phyloP scores from a whole-genome alignment of 2,888 invertebrate genomes.

The Cerastis leucographa region DNA sequence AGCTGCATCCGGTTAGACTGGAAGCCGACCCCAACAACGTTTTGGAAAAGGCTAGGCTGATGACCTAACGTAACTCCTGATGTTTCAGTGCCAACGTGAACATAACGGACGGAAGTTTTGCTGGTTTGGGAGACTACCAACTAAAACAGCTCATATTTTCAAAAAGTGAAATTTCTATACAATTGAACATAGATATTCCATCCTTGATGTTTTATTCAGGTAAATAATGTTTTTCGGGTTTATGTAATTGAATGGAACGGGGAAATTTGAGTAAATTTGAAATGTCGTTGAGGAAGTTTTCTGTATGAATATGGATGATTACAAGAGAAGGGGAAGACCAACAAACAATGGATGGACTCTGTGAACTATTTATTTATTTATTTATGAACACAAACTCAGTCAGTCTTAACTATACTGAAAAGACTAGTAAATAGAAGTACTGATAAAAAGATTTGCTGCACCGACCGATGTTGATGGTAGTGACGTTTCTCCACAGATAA shows the following conservation, averaged over 20 bases:
- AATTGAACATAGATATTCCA: slow-evolving; percentile 47
- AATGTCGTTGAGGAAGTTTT: not conserved
- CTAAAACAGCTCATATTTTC: slow-evolving; percentile 41
- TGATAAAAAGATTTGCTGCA: not conserved
- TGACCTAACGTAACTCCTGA: not conserved
- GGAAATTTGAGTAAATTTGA: not conserved
- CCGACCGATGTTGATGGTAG: not conserved
- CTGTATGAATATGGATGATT: not conserved
- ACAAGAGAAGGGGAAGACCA: not conserved
- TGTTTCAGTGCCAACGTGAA: slow-evolving; percentile 56
- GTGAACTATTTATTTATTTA: too few relatives aligned
- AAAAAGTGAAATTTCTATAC: slow-evolving; percentile 38
- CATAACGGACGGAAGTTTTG: slow-evolving; percentile 42
- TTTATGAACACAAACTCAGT: too few relatives aligned
- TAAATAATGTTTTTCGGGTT: slow-evolving; percentile 12
- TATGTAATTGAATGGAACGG: not conserved
- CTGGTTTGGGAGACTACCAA: slow-evolving; percentile 44
- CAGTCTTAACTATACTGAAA: too few relatives aligned
- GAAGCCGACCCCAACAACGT: too few relatives aligned
- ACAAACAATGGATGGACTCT: not conserved
- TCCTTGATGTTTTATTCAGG: slow-evolving; percentile 54
- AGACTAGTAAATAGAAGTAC: not conserved
- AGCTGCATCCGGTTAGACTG: too few relatives aligned
- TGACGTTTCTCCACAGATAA: not conserved
- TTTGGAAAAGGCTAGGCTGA: too few relatives aligned